Evolutionary conservation across 1,140 invertebrate genomes (phyloP).

Genomic region (Danaus melanippus): DNA sequence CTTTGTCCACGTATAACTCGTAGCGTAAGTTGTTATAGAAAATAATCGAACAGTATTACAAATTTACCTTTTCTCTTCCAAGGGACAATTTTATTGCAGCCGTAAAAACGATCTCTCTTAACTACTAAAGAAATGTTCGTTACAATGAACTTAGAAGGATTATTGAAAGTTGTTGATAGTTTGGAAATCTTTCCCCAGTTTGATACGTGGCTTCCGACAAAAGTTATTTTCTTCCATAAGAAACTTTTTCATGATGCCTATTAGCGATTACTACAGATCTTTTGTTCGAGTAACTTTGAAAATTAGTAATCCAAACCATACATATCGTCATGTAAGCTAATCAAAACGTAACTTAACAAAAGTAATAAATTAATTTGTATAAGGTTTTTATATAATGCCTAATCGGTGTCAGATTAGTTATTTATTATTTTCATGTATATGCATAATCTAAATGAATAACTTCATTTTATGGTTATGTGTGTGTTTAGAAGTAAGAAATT

Average conservation of each 20-base stretch:
- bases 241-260: conserved; percentile 44
- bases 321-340: too few relatives aligned
- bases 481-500: too few relatives aligned
- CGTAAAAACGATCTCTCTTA: conserved; percentile 18
- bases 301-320: background rate
- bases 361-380: too few relatives aligned
- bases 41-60: too few relatives aligned
- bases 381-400: too few relatives aligned
- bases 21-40: too few relatives aligned
- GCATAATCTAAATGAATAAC: too few relatives aligned
- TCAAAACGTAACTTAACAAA: too few relatives aligned
- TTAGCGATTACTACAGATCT: conserved; percentile 33
- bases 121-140: conserved; percentile 29
- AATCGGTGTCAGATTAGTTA: too few relatives aligned
- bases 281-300: conserved; percentile 22
- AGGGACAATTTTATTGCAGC: conserved; percentile 2
- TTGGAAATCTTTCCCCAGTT: conserved; percentile 51
- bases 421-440: too few relatives aligned
- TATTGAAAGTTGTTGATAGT: conserved; percentile 59
- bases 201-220: conserved; percentile 43
- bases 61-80: too few relatives aligned
- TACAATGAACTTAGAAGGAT: conserved; percentile 53
- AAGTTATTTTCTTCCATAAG: conserved; percentile 40
- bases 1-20: background rate
- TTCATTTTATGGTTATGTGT: too few relatives aligned